phyloP scores from a whole-genome alignment of 2,797 vertebrate genomes.

The Pseudotriccus pelzelni region DNA sequence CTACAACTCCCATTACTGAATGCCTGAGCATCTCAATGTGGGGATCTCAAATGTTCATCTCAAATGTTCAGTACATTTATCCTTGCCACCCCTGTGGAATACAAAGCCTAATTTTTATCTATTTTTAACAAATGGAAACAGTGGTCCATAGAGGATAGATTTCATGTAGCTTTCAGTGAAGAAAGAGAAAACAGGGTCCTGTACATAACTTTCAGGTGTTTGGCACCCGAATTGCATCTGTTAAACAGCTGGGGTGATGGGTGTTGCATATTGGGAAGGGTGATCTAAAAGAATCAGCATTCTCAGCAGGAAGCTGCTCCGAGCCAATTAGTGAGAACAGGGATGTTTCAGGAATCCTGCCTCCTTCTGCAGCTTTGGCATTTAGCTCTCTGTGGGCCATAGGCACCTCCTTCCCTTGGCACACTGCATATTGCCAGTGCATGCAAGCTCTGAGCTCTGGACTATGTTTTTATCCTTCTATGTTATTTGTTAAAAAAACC shows the following conservation, averaged over 20 bases:
- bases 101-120: not conserved
- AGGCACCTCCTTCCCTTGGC: conserved; percentile 20
- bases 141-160: rapidly evolving
- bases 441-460: not conserved
- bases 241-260: not conserved
- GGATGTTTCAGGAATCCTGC: not conserved
- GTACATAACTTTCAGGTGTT: not conserved
- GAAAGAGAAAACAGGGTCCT: not conserved
- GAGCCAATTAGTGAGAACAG: not conserved
- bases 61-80: not conserved
- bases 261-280: not conserved
- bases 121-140: not conserved
- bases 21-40: not conserved
- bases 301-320: not conserved
- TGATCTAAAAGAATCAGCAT: not conserved
- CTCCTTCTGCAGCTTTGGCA: conserved; percentile 26
- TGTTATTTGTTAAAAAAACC: not conserved
- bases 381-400: not conserved
- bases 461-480: not conserved
- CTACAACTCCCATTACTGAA: not conserved
- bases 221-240: not conserved
- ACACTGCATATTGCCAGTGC: not conserved
- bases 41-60: not conserved
- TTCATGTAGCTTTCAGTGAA: not conserved
- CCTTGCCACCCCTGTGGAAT: not conserved